Percentiles rank a stretch among this genome's conserved stretches.
These are phyloP conservation scores for Euglossa dilemma DNA, from an alignment of 1,140 invertebrate species.

Conservation along the genomic window DNA sequence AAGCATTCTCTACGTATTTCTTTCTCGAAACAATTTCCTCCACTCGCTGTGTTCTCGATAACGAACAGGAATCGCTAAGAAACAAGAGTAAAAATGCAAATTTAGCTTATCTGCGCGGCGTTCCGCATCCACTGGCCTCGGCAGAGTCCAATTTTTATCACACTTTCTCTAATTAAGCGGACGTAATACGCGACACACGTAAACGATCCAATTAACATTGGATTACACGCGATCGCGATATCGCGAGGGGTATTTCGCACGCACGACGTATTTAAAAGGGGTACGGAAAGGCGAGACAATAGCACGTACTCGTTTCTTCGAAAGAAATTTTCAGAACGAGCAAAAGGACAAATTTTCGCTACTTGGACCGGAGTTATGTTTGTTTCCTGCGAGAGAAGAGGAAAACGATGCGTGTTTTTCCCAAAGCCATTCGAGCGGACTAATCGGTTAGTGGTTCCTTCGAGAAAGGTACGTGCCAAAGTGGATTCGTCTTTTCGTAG, in stretches of 20 bases:
- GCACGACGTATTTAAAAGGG: no score
- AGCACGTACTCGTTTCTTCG: neutral
- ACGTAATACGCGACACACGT: neutral
- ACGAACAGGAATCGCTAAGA: neutral
- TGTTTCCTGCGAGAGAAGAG: neutral
- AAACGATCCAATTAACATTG: constrained; percentile 18
- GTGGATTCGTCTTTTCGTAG: no score
- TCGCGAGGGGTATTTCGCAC: neutral
- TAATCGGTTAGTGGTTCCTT: no score
- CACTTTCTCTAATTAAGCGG: constrained; percentile 14
- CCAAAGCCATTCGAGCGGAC: no score
- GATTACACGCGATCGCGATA: neutral
- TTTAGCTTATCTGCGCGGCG: neutral
- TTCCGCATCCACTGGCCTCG: neutral
- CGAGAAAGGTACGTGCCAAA: no score
- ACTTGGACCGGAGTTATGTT: neutral
- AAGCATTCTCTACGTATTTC: no score
- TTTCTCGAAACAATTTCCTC: no score
- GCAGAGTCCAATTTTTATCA: neutral
- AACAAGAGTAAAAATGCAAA: neutral
- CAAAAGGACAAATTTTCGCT: no score
- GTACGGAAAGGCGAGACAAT: neutral
- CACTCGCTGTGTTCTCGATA: no score
- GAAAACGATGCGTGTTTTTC: neutral
- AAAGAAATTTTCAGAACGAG: neutral